phyloP scores from a whole-genome alignment of 2,888 invertebrate genomes.

The Tiliacea aurago region DNA sequence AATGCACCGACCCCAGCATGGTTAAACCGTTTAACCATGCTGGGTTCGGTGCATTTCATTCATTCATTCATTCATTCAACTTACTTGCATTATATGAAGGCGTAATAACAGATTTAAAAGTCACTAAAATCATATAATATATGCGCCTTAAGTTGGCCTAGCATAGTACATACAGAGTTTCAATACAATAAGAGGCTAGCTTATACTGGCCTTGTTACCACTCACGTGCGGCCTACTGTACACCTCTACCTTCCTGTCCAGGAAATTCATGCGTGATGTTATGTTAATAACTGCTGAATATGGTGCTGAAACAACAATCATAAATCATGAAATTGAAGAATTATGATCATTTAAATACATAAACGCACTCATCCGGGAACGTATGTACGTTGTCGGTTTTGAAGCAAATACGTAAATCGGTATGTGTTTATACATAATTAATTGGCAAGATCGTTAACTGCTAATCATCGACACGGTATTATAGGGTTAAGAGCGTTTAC shows the following conservation, averaged over 20 bases:
- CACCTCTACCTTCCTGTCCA: neutral
- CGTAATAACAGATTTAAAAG: too few relatives aligned
- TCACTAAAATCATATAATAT: too few relatives aligned
- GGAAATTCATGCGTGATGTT: neutral
- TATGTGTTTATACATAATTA: constrained; percentile 66
- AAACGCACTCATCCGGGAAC: constrained; percentile 43
- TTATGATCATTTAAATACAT: constrained; percentile 23
- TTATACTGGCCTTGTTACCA: neutral
- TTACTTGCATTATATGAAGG: too few relatives aligned
- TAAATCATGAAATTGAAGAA: constrained; percentile 37
- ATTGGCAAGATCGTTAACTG: constrained; percentile 65
- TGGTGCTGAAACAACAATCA: constrained; percentile 4
- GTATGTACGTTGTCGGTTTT: constrained; percentile 18
- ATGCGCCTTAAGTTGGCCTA: too few relatives aligned
- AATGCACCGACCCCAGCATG: too few relatives aligned
- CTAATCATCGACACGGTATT: constrained; percentile 62
- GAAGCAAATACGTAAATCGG: constrained; percentile 39
- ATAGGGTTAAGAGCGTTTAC: too few relatives aligned
- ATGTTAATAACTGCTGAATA: neutral
- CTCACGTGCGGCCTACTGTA: neutral
- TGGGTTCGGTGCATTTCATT: too few relatives aligned
- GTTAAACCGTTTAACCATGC: too few relatives aligned
- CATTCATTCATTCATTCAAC: too few relatives aligned
- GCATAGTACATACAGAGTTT: too few relatives aligned
- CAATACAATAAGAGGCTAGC: neutral